A percentile compares a stretch with the other conserved stretches of the same genome.
Conservation (phyloP, 2,113 vertebrate genomes). For the Emberiza fucata region DNA sequence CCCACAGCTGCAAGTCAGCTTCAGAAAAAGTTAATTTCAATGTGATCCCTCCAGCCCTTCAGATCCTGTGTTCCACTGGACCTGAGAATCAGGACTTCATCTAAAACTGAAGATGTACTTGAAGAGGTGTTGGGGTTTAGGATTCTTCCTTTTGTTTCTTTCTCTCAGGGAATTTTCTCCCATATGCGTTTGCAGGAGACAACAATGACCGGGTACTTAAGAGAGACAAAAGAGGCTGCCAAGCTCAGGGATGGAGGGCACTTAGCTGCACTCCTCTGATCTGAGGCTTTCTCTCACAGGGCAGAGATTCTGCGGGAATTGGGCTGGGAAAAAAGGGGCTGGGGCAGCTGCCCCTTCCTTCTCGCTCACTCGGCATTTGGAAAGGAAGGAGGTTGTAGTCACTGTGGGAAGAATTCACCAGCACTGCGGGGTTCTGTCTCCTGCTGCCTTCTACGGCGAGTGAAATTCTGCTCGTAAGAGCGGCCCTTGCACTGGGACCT, state of each 20-base stretch:
- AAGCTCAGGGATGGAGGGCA: background rate
- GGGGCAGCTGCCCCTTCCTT: background rate
- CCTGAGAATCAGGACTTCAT: background rate
- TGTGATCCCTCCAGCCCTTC: background rate
- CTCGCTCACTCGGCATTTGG: rapidly evolving
- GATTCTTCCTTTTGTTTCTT: background rate
- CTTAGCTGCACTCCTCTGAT: background rate
- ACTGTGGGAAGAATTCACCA: background rate
- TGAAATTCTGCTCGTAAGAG: background rate
- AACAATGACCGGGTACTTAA: rapidly evolving
- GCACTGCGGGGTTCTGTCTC: too few relatives aligned
- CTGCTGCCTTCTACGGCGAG: background rate
- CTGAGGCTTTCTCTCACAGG: background rate
- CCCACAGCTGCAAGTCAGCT: background rate
- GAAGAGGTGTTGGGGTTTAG: background rate
- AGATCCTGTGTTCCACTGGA: background rate
- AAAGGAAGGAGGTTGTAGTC: background rate
- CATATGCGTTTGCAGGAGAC: background rate
- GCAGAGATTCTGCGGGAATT: rapidly evolving
- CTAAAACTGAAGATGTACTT: background rate
- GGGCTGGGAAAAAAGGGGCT: background rate
- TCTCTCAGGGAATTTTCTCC: background rate
- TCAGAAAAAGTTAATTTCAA: background rate
- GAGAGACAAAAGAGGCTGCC: background rate
- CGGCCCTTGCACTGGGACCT: background rate